phyloP scores from a whole-genome alignment of 1,140 invertebrate genomes.

The Papilio helenus region DNA sequence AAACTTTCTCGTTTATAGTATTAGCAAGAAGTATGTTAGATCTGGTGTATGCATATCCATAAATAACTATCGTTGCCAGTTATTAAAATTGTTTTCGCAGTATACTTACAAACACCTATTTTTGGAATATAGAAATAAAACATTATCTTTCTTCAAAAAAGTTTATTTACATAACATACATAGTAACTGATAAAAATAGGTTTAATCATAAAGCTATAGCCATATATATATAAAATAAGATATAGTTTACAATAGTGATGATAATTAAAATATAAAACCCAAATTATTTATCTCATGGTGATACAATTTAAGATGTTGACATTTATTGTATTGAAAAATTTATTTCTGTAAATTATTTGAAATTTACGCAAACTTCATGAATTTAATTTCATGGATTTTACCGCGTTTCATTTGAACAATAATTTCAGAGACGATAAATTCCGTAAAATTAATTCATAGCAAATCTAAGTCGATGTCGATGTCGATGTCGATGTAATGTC shows the following conservation, averaged over 20 bases:
- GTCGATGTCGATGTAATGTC: no score
- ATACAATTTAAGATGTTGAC: neutral
- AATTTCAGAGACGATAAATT: neutral
- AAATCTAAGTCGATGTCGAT: neutral
- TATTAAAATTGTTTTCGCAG: no score
- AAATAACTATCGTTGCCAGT: no score
- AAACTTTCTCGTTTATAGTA: no score
- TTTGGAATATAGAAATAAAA: constrained; percentile 43
- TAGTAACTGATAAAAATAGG: constrained; percentile 72
- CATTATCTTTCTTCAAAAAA: constrained; percentile 69
- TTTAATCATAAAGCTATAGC: constrained; percentile 69
- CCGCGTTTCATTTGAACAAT: neutral
- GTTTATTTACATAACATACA: constrained; percentile 80
- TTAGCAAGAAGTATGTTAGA: no score
- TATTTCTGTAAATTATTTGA: neutral
- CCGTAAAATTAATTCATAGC: neutral
- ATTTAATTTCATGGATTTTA: neutral
- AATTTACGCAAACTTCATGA: constrained; percentile 19
- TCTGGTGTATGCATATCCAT: no score
- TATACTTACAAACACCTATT: neutral
- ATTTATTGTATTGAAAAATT: neutral
- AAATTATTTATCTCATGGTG: neutral
- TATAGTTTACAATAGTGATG: constrained; percentile 16
- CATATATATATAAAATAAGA: constrained; percentile 26
- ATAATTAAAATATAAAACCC: neutral